Base-by-base conservation (phyloP, 2,888 invertebrate species). In the Metacarcinus magister region DNA sequence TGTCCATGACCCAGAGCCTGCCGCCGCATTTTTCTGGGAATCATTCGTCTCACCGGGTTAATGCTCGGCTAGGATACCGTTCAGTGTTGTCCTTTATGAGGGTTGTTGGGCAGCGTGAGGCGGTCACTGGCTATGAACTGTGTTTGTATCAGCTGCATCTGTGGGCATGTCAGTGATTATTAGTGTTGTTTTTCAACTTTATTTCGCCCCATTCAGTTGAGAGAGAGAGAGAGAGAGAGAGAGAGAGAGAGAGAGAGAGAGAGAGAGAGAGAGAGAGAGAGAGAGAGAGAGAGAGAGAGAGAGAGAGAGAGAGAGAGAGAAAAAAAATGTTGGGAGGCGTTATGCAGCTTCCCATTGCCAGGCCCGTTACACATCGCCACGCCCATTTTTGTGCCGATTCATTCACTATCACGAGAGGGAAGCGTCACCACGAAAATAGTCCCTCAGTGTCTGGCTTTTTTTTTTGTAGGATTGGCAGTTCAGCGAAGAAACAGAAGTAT, bases 261-360 rank as follows among this genome's bases (percentile, higher is more conserved):
- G 90, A 90, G 90, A 90, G 90, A 90, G 90, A 90, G 90, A 90
- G 90, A 90, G 90, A 90, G 90, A 90, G 90, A 90, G 90, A 90
- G 90, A 90, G 90, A 89, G 89, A 87, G 89, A n/a, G 89, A n/a
- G 89, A 89, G 89, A 16, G 28, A 16, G 89, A 16, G 89, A 16
- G 89, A 89, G 89, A 16, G 89, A 16, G 89, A 16, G 89, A 16
- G 89, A 16, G 60, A 4, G 75, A 4, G 75, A 4, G 13, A 48
- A 48, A 48, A 48, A 48, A 48, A 48, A 8, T 48, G 48, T 48
- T 8, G 48, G 48, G 7, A 48, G 48, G 13, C 48, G 13, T 48
- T 48, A 13, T 48, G 48, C 13, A n/a, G 48, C 48, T 8, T n/a
- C 75, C 28, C n/a, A 75, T 75, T 75, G 75, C 75, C 28, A 75